phyloP scores from a whole-genome alignment of 2,113 vertebrate genomes.

The Hystrix brachyura region DNA sequence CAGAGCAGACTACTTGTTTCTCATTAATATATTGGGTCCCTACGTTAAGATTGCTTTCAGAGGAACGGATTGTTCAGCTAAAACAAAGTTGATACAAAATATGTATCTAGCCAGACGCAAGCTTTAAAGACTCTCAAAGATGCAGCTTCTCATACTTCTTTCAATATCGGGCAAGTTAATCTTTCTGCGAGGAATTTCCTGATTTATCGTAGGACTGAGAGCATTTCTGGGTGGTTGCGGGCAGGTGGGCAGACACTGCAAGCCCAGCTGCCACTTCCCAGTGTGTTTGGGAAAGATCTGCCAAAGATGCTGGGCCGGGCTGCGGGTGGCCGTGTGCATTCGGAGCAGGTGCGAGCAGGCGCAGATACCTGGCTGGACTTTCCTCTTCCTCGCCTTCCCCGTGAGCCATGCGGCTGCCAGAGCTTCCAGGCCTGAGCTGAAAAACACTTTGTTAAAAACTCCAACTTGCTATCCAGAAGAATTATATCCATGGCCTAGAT shows the following conservation, averaged over 20 bases:
- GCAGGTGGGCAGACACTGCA: not conserved
- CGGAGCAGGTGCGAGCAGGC: conserved; percentile 60
- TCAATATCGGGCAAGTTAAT: not conserved
- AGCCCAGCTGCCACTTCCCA: conserved; percentile 5
- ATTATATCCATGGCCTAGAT: not conserved
- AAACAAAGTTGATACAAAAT: conserved; percentile 31
- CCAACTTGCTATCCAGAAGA: not conserved
- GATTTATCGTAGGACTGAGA: not conserved
- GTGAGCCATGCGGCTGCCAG: conserved; percentile 44
- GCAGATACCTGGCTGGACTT: not conserved
- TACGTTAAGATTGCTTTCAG: not conserved
- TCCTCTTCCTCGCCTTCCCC: conserved; percentile 39
- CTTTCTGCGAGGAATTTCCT: not conserved
- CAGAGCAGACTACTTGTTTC: not conserved
- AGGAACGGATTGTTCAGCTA: not conserved
- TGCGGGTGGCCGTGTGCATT: not conserved
- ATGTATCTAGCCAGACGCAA: not conserved
- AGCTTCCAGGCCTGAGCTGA: not conserved
- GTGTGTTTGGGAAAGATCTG: not conserved
- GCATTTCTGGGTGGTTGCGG: not conserved
- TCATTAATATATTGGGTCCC: not conserved
- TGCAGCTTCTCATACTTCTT: not conserved
- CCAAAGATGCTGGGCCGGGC: conserved; percentile 18
- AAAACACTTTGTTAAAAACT: conserved; percentile 42
- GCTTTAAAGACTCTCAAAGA: not conserved